Evolutionary conservation across 2,113 vertebrate genomes (phyloP), one percentile per base, ranked within the genome.

Genomic region (Seriola dumerili): DNA sequence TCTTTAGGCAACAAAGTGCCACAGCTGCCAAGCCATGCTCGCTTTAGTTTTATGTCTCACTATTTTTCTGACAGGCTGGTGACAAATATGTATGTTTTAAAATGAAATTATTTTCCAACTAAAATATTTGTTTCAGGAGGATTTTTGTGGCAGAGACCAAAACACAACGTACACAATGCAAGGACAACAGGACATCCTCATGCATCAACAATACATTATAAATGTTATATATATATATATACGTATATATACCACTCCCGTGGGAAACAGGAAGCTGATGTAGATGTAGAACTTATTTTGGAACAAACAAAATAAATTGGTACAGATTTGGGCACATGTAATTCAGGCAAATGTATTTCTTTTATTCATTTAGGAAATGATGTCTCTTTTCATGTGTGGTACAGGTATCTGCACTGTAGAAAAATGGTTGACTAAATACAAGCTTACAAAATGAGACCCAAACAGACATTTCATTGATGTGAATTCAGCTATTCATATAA

Each of bases 401-500:
- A 55, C n/a, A 78, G 32, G 8, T 46, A 11, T 17, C 0, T 74
- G 8, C 13, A 68, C 36, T 70, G 25, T 42, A 42, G 40, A 8
- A 42, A 42, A 79, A 25, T 32, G 2, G 7, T 38, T 59, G 3
- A 38, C 32, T 61, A 29, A 63, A 76, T 61, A 17, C 32, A 38
- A 71, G 5, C 55, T 38, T 19, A 23, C 34, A 36, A 59, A 73
- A 67, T 17, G 32, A 44, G 42, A 70, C n/a, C 52, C 5, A 4
- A 42, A 40, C 16, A 70, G 65, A 40, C 32, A 21, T 71, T 25
- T 68, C 40, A n/a, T 40, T 74, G 21, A 40, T 7, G 9, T 78
- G 48, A 78, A 34, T 75, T 55, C 29, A 68, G 55, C 75, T 61
- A n/a, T 64, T 87, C 54, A 76, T 79, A 57, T 62, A 44, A 46